Conservation (phyloP, 2,113 vertebrate species). For the Benthochromis sp. region DNA sequence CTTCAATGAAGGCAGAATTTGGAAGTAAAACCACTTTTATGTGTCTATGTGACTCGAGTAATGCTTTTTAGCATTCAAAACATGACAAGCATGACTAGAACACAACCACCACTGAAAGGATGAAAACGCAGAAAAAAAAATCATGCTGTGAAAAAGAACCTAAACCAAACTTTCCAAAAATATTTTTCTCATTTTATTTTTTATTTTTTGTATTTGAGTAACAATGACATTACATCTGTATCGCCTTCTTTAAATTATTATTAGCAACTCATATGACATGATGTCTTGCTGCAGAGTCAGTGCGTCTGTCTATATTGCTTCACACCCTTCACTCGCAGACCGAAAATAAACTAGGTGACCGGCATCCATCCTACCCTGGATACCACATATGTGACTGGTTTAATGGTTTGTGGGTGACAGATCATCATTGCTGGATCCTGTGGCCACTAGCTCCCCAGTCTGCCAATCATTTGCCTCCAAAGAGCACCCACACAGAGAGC, state of each 20-base stretch:
- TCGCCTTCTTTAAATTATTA: background rate
- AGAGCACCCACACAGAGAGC: slow-evolving; percentile 7
- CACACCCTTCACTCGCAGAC: background rate
- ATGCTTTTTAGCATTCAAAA: background rate
- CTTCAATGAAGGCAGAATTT: background rate
- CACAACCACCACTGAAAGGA: background rate
- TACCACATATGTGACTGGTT: slow-evolving; percentile 2
- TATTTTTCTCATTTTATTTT: background rate
- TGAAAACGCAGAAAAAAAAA: background rate
- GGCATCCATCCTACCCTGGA: background rate
- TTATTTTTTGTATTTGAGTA: background rate
- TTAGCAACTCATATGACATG: background rate
- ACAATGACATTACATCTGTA: background rate
- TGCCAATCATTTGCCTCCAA: slow-evolving; percentile 27
- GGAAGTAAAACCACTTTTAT: background rate
- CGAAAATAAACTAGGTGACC: slow-evolving; percentile 1
- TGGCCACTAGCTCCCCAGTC: slow-evolving; percentile 31
- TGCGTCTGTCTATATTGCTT: background rate
- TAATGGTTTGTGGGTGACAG: slow-evolving; percentile 37
- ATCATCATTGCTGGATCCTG: slow-evolving; percentile 22
- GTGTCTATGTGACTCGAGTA: background rate
- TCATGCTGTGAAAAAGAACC: background rate
- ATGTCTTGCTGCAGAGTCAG: background rate
- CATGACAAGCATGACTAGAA: background rate
- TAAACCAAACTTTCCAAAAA: background rate